Evolutionary conservation across 1,140 invertebrate genomes (phyloP).

Genomic region (Drosophila dunni): DNA sequence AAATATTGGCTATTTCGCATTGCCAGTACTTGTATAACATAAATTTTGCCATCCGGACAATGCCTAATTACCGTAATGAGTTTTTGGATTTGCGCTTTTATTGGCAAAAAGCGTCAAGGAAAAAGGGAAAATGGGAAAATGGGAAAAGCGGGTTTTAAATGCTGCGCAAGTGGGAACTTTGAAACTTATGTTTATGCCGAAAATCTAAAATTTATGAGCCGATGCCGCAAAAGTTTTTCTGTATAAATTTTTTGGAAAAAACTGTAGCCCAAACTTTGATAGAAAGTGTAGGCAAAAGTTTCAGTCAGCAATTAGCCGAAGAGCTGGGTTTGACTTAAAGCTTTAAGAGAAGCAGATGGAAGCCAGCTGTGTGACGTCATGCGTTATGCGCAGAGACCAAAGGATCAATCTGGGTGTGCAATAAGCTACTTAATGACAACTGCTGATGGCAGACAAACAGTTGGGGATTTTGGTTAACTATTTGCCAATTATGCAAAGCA

Average conservation of each 20-base stretch:
- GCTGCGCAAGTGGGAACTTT: slow-evolving; percentile 38
- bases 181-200: slow-evolving; percentile 69
- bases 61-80: slow-evolving; percentile 77
- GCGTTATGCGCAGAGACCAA: slow-evolving; percentile 32
- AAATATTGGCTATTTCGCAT: slow-evolving; percentile 63
- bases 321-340: slow-evolving; percentile 8
- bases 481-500: slow-evolving; percentile 76
- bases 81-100: slow-evolving; percentile 66
- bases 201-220: slow-evolving; percentile 76
- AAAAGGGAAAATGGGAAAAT: not conserved
- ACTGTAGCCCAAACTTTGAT: slow-evolving; percentile 36
- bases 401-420: slow-evolving; percentile 21
- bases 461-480: slow-evolving; percentile 51
- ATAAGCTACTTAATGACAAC: slow-evolving; percentile 59
- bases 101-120: slow-evolving; percentile 13
- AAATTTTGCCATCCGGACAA: slow-evolving; percentile 38
- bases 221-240: slow-evolving; percentile 57
- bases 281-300: slow-evolving; percentile 64
- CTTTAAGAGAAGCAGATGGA: slow-evolving; percentile 2
- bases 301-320: slow-evolving; percentile 30
- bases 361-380: not conserved
- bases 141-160: slow-evolving; percentile 24
- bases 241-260: slow-evolving; percentile 38
- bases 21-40: slow-evolving; percentile 45
- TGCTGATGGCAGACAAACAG: slow-evolving; percentile 16